These are phyloP conservation scores for Ariopsis seemanni DNA, from an alignment of 2,113 vertebrate species.

Conservation along the genomic window DNA sequence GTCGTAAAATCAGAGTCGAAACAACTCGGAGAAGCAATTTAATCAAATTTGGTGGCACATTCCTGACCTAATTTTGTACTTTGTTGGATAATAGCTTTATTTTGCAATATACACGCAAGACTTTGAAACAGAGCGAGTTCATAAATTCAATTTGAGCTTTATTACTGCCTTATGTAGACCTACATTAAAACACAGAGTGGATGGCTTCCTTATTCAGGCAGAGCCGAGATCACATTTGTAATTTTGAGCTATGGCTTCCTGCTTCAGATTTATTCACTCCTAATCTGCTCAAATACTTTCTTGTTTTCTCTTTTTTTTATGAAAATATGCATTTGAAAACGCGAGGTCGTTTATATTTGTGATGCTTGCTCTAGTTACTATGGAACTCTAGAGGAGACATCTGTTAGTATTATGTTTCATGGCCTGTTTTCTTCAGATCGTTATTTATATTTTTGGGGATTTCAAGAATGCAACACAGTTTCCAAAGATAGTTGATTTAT, in stretches of 20 bases:
- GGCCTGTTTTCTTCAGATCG: background rate
- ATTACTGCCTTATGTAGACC: slow-evolving; percentile 66
- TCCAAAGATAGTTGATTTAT: background rate
- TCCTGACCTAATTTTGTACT: slow-evolving; percentile 74
- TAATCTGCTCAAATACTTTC: slow-evolving; percentile 3
- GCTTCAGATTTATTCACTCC: slow-evolving; percentile 24
- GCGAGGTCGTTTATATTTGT: background rate
- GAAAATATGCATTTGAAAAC: background rate
- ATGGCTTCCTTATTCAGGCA: slow-evolving; percentile 40
- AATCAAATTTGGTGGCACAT: slow-evolving; percentile 72
- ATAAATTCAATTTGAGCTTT: slow-evolving; percentile 79
- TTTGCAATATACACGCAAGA: slow-evolving; percentile 64
- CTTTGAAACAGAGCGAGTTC: slow-evolving; percentile 65
- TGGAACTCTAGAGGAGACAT: background rate
- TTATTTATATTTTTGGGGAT: background rate
- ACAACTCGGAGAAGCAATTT: slow-evolving; percentile 69
- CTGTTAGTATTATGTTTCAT: background rate
- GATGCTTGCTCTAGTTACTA: background rate
- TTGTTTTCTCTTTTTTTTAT: background rate
- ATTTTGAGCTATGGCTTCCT: slow-evolving; percentile 36
- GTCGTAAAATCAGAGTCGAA: slow-evolving; percentile 70
- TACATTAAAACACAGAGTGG: slow-evolving; percentile 35
- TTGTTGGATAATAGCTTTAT: slow-evolving; percentile 75
- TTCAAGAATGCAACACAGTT: background rate
- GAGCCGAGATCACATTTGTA: slow-evolving; percentile 27